Evolutionary conservation across 2,113 vertebrate species (phyloP).

Genomic region (Gallinago jamesoni): DNA sequence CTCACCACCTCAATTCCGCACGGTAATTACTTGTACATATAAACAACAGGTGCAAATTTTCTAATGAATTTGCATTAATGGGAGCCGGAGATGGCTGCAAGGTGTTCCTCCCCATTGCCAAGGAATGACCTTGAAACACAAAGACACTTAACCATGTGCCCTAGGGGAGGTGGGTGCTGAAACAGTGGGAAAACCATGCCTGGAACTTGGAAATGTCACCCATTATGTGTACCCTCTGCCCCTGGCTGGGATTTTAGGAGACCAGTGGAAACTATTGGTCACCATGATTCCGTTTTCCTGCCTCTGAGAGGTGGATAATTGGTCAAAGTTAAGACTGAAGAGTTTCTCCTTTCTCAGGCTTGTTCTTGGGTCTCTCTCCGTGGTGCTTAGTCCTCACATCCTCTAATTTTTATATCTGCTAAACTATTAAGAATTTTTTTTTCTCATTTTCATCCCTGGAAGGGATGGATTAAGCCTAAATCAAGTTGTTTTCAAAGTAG

Average conservation of each 20-base stretch:
- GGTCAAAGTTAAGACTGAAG: background rate
- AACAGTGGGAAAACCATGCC: background rate
- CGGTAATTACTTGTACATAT: background rate
- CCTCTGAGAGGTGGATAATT: background rate
- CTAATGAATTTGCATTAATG: slow-evolving; percentile 15
- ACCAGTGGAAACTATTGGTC: background rate
- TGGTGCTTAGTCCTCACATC: background rate
- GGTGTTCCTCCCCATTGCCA: background rate
- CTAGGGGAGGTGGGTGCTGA: accelerated
- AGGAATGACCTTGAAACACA: background rate
- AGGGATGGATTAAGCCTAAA: background rate
- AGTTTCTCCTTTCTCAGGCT: background rate
- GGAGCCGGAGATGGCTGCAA: background rate
- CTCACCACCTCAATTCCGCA: background rate
- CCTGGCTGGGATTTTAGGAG: background rate
- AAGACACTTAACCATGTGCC: background rate
- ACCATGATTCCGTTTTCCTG: background rate
- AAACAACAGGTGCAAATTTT: background rate
- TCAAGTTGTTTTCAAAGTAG: accelerated
- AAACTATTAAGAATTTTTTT: background rate
- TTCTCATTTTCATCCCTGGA: background rate
- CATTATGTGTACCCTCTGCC: accelerated
- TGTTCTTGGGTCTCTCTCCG: background rate
- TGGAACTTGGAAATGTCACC: background rate
- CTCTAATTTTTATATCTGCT: background rate